These are phyloP conservation scores for Anastrepha obliqua DNA, from an alignment of 1,140 invertebrate genomes.

Conservation along the genomic window DNA sequence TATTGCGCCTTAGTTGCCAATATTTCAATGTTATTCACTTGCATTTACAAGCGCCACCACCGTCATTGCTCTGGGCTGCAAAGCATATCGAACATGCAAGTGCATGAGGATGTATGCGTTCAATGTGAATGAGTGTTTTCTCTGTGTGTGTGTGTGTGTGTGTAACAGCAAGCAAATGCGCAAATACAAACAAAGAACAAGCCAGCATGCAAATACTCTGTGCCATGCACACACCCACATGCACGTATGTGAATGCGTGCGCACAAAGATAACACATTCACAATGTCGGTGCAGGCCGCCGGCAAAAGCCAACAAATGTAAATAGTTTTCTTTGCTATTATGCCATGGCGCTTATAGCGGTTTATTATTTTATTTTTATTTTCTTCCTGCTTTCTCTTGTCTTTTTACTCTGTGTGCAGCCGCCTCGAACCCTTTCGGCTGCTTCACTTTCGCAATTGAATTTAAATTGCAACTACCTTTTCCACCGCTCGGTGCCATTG, in stretches of 20 bases:
- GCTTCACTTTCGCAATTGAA: conserved; percentile 1
- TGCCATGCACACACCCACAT: neutral
- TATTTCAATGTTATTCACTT: conserved; percentile 45
- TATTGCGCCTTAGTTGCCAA: conserved; percentile 43
- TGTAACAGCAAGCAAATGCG: neutral
- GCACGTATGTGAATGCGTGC: neutral
- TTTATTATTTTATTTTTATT: conserved; percentile 12
- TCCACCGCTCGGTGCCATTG: neutral
- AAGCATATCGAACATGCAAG: neutral
- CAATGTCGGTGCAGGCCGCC: conserved; percentile 25
- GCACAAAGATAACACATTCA: neutral
- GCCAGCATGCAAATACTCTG: neutral
- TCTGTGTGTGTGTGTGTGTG: neutral
- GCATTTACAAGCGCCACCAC: neutral
- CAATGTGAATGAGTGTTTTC: neutral
- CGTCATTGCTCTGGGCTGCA: neutral
- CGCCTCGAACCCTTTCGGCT: neutral
- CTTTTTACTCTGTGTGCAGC: neutral
- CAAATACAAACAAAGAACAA: neutral
- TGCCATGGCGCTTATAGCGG: conserved; percentile 15
- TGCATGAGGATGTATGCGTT: neutral
- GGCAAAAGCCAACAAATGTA: conserved; percentile 43
- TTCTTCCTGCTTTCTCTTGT: neutral
- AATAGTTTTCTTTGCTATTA: conserved; percentile 44
- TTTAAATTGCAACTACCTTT: conserved; percentile 46